Percentiles rank a stretch among this genome's conserved stretches.
Conservation (phyloP, 2,888 invertebrate species). For the Spilosoma lubricipeda region DNA sequence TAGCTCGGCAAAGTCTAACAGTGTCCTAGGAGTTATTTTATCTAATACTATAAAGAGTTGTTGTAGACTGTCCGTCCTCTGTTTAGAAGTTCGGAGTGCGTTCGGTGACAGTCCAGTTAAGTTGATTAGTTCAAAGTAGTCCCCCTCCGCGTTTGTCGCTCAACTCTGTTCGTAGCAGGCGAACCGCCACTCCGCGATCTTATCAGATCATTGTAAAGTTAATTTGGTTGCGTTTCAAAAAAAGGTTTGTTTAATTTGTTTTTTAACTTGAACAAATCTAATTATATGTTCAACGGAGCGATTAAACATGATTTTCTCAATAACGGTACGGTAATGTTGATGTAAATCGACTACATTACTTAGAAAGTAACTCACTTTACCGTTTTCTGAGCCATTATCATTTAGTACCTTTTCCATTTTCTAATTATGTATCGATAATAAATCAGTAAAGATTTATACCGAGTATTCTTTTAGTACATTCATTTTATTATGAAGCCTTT, state of each 20-base stretch:
- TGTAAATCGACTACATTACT: constrained; percentile 24
- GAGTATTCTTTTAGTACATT: background rate
- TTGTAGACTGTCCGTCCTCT: constrained; percentile 63
- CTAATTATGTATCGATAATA: constrained; percentile 6
- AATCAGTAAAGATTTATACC: background rate
- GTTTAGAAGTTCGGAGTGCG: constrained; percentile 75
- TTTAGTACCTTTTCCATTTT: background rate
- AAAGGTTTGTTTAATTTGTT: constrained; percentile 58
- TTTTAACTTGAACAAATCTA: constrained; percentile 55
- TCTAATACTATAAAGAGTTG: constrained; percentile 83
- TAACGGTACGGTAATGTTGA: constrained; percentile 28
- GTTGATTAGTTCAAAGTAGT: constrained; percentile 72
- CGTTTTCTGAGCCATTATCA: background rate
- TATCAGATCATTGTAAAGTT: constrained; percentile 66
- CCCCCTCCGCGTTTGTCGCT: constrained; percentile 59
- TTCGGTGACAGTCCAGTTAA: constrained; percentile 65
- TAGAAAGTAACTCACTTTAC: constrained; percentile 4
- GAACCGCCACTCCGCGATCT: constrained; percentile 63
- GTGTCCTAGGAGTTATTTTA: constrained; percentile 77
- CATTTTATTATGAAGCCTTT: background rate
- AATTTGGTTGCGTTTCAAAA: constrained; percentile 62
- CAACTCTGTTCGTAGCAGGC: constrained; percentile 62
- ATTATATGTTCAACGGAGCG: constrained; percentile 51
- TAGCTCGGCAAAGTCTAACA: constrained; percentile 76
- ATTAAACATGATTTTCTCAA: constrained; percentile 45